A percentile compares a stretch with the other conserved stretches of the same genome.
Evolutionary conservation across 92 coral and sea anemone species (phyloP).

Genomic region (Actinernus sp.): DNA sequence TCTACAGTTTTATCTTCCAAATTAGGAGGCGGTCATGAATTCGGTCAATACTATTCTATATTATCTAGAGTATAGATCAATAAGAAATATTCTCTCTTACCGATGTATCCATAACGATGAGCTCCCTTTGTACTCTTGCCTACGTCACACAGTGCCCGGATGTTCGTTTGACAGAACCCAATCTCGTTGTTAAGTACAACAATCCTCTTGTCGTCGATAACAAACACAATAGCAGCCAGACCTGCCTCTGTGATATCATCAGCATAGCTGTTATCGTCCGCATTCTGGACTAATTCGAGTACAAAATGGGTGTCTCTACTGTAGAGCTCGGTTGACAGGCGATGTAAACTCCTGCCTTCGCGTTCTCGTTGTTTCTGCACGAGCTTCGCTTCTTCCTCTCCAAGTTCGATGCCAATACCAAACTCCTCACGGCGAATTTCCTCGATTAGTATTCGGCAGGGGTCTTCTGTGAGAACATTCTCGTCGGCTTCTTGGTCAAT

Average conservation of each 20-base stretch:
- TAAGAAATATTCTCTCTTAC: no score
- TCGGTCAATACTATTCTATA: no score
- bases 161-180: constrained; percentile 87
- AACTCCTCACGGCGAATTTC: constrained; percentile 91
- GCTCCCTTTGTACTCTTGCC: constrained; percentile 95
- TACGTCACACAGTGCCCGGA: constrained; percentile 93
- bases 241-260: constrained; percentile 3
- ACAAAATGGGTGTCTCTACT: constrained; percentile 94
- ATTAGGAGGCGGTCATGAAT: no score
- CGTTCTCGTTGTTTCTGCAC: constrained; percentile 83
- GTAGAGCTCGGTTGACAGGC: constrained; percentile 89
- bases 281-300: constrained; percentile 94
- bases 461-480: constrained; percentile 2
- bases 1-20: no score
- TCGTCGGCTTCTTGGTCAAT: constrained; percentile 34
- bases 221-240: constrained; percentile 85
- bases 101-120: constrained; percentile 95
- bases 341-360: constrained; percentile 89
- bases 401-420: constrained; percentile 89
- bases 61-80: no score
- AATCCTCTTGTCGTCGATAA: constrained; percentile 69
- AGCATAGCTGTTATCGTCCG: constrained; percentile 87
- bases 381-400: constrained; percentile 80
- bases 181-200: constrained; percentile 85
- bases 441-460: constrained; percentile 73